phyloP scores from a whole-genome alignment of 2,113 vertebrate species.

The Pteruthius melanotis region DNA sequence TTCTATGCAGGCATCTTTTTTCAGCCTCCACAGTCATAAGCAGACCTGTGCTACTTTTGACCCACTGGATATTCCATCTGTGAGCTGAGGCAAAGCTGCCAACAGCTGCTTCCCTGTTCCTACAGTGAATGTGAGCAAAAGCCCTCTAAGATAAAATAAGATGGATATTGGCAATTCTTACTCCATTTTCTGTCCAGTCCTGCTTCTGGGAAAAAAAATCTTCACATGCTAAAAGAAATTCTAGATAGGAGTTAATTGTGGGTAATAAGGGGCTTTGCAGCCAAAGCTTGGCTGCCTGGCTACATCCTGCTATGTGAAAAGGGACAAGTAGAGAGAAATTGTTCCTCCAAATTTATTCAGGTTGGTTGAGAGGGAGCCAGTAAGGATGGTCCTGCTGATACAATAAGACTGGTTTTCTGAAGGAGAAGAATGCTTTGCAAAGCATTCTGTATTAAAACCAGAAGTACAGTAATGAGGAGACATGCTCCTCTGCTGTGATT shows the following conservation, averaged over 20 bases:
- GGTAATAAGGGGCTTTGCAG: neutral
- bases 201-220: neutral
- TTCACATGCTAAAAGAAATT: neutral
- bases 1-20: neutral
- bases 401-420: neutral
- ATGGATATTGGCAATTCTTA: neutral
- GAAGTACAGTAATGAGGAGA: neutral
- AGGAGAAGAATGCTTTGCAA: neutral
- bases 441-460: neutral
- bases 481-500: neutral
- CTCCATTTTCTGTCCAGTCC: neutral
- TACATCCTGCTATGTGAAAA: neutral
- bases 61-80: neutral
- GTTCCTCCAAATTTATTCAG: neutral
- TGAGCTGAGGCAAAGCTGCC: neutral
- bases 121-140: neutral
- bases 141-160: neutral
- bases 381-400: neutral
- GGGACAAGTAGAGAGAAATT: neutral
- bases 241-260: neutral
- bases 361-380: neutral
- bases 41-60: neutral
- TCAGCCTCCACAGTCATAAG: neutral
- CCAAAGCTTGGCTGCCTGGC: neutral
- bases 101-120: neutral